Base-by-base conservation (phyloP, 2,797 vertebrate species). In the Poecilia velifera region DNA sequence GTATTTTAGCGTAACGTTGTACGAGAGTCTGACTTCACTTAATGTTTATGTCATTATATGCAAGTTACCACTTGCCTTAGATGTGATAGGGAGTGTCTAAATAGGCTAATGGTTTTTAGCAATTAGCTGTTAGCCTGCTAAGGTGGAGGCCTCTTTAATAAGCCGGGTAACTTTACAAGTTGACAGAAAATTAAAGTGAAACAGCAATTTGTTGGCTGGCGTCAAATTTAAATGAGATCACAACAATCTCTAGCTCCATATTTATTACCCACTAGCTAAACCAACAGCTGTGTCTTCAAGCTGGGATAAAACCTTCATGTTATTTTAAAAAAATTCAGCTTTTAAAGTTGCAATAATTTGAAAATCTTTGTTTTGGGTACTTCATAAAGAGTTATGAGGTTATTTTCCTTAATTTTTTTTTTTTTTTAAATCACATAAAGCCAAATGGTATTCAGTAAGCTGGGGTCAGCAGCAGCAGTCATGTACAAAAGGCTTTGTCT, bases 401-500 rank as follows among this genome's bases (percentile, higher is more conserved):
- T 6, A 34, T 71, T 45, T 45, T 6, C 22, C 1, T 14, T 14
- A 31, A 31, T 31, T 31, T 31, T 31, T 31, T 31, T 31, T 31
- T 31, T 31, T 31, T 31, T 31, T 31, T 7, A 1, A 0, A 12
- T 13, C 68, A n/a, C 41, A n/a, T 71, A 71, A 28, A 45, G 25
- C 25, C 41, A 64, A 25, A 22, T 16, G 9, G 34, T 76, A 84
- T 68, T 77, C 89, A 84, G 91, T 82, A 83, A 82, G 90, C 88
- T 82, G 74, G 10, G 85, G 82, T 93, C 94, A 91, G 86, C 87
- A 89, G 87, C 86, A 89, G 36, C 57, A 55, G 46, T 45, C 74
- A 84, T 78, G 85, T 86, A 87, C 85, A 87, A 91, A 88, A 84
- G 88, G 81, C 87, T 81, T 84, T 87, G 83, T 89, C 85, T 70